These are phyloP conservation scores for Cyprinodon variegatus DNA, from an alignment of 2,113 vertebrate species.

Conservation along the genomic window DNA sequence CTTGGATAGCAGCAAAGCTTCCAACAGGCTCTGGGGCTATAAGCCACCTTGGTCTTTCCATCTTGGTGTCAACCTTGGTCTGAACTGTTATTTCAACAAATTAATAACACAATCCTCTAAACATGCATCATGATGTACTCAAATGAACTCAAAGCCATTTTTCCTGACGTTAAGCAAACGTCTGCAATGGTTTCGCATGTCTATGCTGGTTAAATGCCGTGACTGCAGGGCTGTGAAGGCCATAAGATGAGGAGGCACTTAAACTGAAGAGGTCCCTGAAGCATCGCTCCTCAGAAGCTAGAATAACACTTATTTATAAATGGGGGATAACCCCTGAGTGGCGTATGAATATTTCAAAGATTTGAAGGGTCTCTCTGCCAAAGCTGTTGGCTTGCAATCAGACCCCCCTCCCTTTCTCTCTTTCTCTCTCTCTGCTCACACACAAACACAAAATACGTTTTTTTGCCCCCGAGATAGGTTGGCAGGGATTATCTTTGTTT, in stretches of 20 bases:
- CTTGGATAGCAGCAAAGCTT: neutral
- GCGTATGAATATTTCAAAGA: constrained; percentile 78
- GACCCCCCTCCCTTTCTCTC: constrained; percentile 5
- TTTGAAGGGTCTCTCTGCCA: constrained; percentile 73
- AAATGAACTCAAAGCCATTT: neutral
- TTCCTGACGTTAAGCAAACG: neutral
- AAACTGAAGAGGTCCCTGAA: constrained; percentile 54
- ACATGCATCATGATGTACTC: neutral
- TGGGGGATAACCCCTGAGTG: constrained; percentile 65
- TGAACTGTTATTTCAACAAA: neutral
- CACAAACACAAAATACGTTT: constrained; percentile 44
- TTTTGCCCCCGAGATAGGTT: constrained; percentile 82
- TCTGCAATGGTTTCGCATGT: neutral
- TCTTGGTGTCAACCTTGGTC: neutral
- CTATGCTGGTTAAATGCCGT: neutral
- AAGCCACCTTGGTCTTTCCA: neutral
- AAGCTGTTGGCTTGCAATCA: constrained; percentile 58
- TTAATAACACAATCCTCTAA: neutral
- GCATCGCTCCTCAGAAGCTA: constrained; percentile 52
- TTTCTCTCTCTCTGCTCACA: constrained; percentile 5
- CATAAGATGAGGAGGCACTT: constrained; percentile 48
- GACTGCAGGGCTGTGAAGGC: neutral
- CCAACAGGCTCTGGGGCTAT: neutral
- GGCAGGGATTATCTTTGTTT: constrained; percentile 86
- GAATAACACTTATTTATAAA: constrained; percentile 72